Evolutionary conservation across 1,140 invertebrate species (phyloP), one percentile per base, ranked within the genome.

Genomic region (Leptinotarsa undecemlineata): DNA sequence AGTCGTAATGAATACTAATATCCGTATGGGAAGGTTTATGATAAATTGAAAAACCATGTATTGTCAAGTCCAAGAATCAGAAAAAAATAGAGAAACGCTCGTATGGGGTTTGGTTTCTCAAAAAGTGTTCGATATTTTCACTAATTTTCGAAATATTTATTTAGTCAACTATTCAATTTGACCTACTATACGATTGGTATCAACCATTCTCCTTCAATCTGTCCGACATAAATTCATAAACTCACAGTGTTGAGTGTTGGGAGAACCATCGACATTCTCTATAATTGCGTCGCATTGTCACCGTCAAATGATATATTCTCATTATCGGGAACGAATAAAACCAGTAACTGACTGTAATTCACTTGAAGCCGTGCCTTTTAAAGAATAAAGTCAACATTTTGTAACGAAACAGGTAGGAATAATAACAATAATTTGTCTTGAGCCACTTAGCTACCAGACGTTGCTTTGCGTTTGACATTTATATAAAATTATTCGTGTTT

Each of bases 381-480:
- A 13, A 68, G 67, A 42, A 68, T 48, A 8, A 26, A 68, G 67
- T 68, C 67, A 68, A 68, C 47, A 68, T 68, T 68, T 68, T 68
- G 42, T 68, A 68, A 68, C 33, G 47, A 48, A 68, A 13, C 67
- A 68, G 67, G 67, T 68, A 33, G 26, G 26, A 68, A 68, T 68
- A 68, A 68, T 68, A 68, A 68, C 67, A 68, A 68, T 68, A 68
- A 68, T 68, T 68, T 68, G 67, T 68, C 67, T 20, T 68, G 67
- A 68, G 20, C 67, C 67, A 68, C 67, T 68, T 68, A 47, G 47
- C 67, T 68, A 48, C 67, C 67, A 48, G 63, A 33, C 26, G 63
- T 64, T 19, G 26, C 63, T 17, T 64, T 64, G 67, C 67, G 67
- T 33, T 48, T 68, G 67, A 68, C 67, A 68, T 68, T 68, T 68